Conservation (phyloP, 2,113 vertebrate genomes). For the Paracanthobrama guichenoti region DNA sequence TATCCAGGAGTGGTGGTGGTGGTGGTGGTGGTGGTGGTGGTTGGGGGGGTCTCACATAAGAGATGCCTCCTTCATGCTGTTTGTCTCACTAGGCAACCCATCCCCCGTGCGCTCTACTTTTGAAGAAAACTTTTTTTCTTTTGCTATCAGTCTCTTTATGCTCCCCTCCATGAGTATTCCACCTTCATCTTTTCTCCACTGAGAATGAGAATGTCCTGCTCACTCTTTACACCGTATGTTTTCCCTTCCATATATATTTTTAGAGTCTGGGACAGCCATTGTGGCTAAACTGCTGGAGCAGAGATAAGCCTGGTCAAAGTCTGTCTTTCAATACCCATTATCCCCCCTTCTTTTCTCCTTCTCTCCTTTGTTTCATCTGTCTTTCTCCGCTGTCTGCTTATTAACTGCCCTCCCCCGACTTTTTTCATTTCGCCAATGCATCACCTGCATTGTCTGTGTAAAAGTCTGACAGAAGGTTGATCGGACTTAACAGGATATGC, state of each 20-base stretch:
- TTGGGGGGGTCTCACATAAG: slow-evolving; percentile 59
- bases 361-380: slow-evolving; percentile 77
- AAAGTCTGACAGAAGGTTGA: slow-evolving; percentile 70
- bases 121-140: slow-evolving; percentile 50
- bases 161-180: slow-evolving; percentile 24
- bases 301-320: slow-evolving; percentile 65
- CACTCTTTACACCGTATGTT: slow-evolving; percentile 34
- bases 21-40: slow-evolving; percentile 60
- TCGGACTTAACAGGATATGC: slow-evolving; percentile 59
- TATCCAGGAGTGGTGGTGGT: slow-evolving; percentile 48
- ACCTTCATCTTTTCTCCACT: slow-evolving; percentile 43
- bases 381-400: slow-evolving; percentile 55
- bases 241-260: slow-evolving; percentile 52
- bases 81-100: slow-evolving; percentile 72
- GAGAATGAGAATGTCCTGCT: background rate
- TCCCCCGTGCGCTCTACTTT: slow-evolving; percentile 53
- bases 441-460: slow-evolving; percentile 78
- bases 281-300: slow-evolving; percentile 53
- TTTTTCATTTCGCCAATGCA: slow-evolving; percentile 66
- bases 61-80: slow-evolving; percentile 74
- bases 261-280: slow-evolving; percentile 37
- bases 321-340: slow-evolving; percentile 56
- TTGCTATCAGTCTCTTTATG: slow-evolving; percentile 40
- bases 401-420: slow-evolving; percentile 53
- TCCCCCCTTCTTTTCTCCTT: slow-evolving; percentile 38